These are phyloP conservation scores for Scolanthus callimorphus DNA, from an alignment of 92 coral and sea anemone genomes.

Conservation along the genomic window DNA sequence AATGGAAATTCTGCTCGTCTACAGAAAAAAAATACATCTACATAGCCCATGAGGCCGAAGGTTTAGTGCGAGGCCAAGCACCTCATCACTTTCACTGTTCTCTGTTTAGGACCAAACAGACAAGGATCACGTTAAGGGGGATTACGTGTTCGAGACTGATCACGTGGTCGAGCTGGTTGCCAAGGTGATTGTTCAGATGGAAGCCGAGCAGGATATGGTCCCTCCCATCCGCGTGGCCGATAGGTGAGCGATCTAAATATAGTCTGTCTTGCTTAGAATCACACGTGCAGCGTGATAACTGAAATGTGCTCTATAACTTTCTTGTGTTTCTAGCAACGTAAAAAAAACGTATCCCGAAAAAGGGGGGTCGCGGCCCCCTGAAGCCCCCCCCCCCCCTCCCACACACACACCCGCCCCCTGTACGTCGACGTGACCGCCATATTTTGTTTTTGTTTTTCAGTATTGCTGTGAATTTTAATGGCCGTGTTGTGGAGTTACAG, in stretches of 20 bases:
- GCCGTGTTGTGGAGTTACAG: constrained; percentile 54
- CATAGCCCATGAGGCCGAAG: too few relatives aligned
- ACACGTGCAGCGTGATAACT: too few relatives aligned
- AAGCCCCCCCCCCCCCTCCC: too few relatives aligned
- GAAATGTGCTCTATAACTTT: neutral
- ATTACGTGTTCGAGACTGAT: constrained; percentile 84
- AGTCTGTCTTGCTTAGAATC: neutral
- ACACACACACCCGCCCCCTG: too few relatives aligned
- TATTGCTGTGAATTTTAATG: constrained; percentile 70
- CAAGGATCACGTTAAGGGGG: constrained; percentile 85
- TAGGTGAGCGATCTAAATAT: constrained; percentile 46
- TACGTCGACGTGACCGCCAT: too few relatives aligned
- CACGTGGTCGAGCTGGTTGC: constrained; percentile 93
- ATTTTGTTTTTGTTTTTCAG: constrained; percentile 26
- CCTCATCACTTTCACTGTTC: too few relatives aligned
- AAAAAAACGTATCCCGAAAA: too few relatives aligned
- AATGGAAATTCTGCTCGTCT: neutral
- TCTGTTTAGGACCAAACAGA: constrained; percentile 74
- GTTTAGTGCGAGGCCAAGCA: too few relatives aligned
- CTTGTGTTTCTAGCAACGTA: neutral
- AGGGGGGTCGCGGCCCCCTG: too few relatives aligned
- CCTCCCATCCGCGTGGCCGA: constrained; percentile 66
- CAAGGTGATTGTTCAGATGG: constrained; percentile 70
- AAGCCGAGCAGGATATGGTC: constrained; percentile 52
- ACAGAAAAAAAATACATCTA: neutral